These are phyloP conservation scores for Stegastes partitus DNA, from an alignment of 2,113 vertebrate species.

Conservation along the genomic window DNA sequence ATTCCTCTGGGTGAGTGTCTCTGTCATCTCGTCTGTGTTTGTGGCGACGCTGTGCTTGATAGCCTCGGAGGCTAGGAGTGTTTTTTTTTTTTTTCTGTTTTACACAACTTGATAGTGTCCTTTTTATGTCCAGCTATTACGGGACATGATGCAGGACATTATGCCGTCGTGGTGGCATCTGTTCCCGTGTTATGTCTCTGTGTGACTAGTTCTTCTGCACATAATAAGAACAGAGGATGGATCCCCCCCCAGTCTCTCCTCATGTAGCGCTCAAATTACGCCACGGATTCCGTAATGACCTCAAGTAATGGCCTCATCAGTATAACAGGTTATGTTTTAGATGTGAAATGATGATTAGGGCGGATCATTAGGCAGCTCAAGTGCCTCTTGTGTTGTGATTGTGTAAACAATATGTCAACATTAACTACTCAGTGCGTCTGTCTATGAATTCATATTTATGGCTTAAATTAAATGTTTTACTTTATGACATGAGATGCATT, in stretches of 20 bases:
- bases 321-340: constrained; percentile 41
- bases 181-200: not conserved
- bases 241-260: constrained; percentile 3
- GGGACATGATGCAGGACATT: constrained; percentile 20
- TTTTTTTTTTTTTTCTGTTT: constrained; percentile 10
- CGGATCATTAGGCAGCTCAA: constrained; percentile 40
- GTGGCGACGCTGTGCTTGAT: constrained; percentile 41
- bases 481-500: not conserved
- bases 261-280: constrained; percentile 25
- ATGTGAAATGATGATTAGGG: constrained; percentile 39
- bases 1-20: constrained; percentile 78
- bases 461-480: not conserved
- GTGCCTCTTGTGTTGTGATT: constrained; percentile 11
- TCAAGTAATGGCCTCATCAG: constrained; percentile 46
- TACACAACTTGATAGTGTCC: not conserved
- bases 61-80: not conserved
- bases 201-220: constrained; percentile 1
- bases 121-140: constrained; percentile 43
- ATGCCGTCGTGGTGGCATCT: constrained; percentile 28
- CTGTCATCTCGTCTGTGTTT: constrained; percentile 21
- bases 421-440: not conserved
- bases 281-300: constrained; percentile 33
- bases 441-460: constrained; percentile 2
- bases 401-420: constrained; percentile 34
- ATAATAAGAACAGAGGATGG: constrained; percentile 21